These are phyloP conservation scores for Hemibagrus guttatus DNA, from an alignment of 2,797 vertebrate species.

Conservation along the genomic window DNA sequence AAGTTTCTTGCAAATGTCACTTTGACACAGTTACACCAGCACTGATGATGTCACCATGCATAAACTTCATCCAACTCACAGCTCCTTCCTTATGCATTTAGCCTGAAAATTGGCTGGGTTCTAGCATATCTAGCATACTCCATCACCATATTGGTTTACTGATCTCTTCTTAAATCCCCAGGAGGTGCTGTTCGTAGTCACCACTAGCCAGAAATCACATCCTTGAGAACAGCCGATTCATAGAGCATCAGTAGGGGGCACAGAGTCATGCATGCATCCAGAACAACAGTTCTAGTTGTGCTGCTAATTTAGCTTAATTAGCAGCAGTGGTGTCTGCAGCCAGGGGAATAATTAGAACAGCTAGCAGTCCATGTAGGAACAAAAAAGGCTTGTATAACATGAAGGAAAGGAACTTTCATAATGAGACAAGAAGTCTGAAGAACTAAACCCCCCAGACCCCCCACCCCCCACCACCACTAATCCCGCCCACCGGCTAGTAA, in stretches of 20 bases:
- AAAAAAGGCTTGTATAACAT: slow-evolving; percentile 36
- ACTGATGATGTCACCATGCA: background rate
- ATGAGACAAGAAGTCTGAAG: slow-evolving; percentile 27
- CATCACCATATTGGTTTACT: background rate
- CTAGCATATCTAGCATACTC: slow-evolving; percentile 2
- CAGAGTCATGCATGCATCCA: slow-evolving; percentile 2
- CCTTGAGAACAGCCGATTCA: background rate
- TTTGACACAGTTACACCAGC: slow-evolving; percentile 4
- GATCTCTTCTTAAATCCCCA: background rate
- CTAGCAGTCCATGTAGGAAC: slow-evolving; percentile 38
- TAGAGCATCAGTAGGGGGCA: slow-evolving; percentile 19
- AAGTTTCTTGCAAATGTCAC: background rate
- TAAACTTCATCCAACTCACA: background rate
- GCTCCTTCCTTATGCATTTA: background rate
- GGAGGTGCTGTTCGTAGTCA: background rate
- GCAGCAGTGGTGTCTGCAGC: slow-evolving; percentile 30
- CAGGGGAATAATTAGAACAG: slow-evolving; percentile 50
- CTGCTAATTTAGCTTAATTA: slow-evolving; percentile 50
- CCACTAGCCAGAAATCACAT: slow-evolving; percentile 7
- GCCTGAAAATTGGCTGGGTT: background rate
- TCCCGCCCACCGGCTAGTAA: too few species aligned
- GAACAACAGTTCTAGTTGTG: slow-evolving; percentile 36
- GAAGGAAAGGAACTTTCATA: slow-evolving; percentile 24
- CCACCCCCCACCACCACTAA: too few species aligned
- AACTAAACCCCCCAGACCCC: background rate